Conservation (phyloP, 2,113 vertebrate genomes). For the Notechis scutatus region DNA sequence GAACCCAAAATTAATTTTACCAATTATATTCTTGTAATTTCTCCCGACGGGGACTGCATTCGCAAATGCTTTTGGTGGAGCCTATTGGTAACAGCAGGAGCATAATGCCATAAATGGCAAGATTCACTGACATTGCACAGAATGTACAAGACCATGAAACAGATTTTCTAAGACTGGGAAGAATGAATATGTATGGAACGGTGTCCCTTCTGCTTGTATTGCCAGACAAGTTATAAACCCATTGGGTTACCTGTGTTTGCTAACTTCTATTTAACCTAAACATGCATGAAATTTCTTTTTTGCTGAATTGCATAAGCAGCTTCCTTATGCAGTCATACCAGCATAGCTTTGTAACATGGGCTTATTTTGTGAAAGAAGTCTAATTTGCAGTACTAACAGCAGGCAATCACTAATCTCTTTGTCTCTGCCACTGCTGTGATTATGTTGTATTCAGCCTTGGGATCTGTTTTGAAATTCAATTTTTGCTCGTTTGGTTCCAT, state of each 20-base stretch:
- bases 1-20: background rate
- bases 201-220: background rate
- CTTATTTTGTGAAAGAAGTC: constrained; percentile 29
- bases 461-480: constrained; percentile 8
- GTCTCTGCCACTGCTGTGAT: constrained; percentile 11
- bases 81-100: background rate
- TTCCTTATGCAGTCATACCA: constrained; percentile 5
- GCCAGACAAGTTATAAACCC: background rate
- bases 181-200: background rate
- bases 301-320: background rate
- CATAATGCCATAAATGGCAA: background rate
- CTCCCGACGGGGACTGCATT: background rate
- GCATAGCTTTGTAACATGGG: constrained; percentile 12
- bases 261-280: constrained; percentile 24
- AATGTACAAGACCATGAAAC: constrained; percentile 7
- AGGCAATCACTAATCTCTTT: constrained; percentile 36
- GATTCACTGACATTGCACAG: background rate
- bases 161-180: background rate
- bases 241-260: constrained; percentile 19
- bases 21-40: background rate
- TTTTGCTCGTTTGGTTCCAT: constrained; percentile 31
- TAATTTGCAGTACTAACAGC: constrained; percentile 27
- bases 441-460: constrained; percentile 13
- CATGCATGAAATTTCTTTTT: constrained; percentile 10
- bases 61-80: background rate